Base-by-base conservation (phyloP, 2,113 vertebrate genomes). In the Stegastes partitus region DNA sequence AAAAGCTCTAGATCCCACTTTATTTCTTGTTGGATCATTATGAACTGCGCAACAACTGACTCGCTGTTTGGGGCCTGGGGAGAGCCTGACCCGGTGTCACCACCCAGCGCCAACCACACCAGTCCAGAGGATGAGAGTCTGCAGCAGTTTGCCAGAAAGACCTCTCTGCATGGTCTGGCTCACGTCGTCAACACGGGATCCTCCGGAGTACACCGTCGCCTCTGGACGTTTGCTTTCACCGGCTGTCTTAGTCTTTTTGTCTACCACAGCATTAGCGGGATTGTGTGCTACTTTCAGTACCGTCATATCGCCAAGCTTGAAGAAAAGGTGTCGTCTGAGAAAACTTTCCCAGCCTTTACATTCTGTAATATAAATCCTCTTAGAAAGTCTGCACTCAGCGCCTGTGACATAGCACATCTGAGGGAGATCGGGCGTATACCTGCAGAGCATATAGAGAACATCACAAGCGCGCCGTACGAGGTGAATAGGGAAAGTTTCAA, bases 291-390 rank as follows among this genome's bases (percentile, higher is more conserved):
- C 67, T 75, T 80, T 73, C 16, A 49, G 26, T 75, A 68, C 26
- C 85, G 89, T 14, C 90, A 93, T 68, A 77, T 22, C 85, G 93
- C 92, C 6, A 88, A 83, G 44, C 63, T 95, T 72, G 87, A 95
- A 42, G 93, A 95, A 80, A 77, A 80, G 18, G 11, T 10, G 0
- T 39, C 3, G 0, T 21, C 0, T 5, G 72, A 82, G 77, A 87
- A 89, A 83, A 56, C 11, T 28, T 93, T 94, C 76, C 89, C 93
- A 0, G 86, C 90, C 0, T 0, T 94, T 44, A 94, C 92, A 0
- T 49, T 95, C 73, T 95, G 92, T 82, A 93, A 93, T 83, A 14
- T 93, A 69, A 95, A 95, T 79, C 70, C 72, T 22, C 57, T 23
- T 82, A 88, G 77, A 66, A 74, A 91, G 64, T 93, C 91, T 0